These are phyloP conservation scores for Caenorhabditis becei DNA, from an alignment of 2,888 invertebrate genomes.

Conservation along the genomic window DNA sequence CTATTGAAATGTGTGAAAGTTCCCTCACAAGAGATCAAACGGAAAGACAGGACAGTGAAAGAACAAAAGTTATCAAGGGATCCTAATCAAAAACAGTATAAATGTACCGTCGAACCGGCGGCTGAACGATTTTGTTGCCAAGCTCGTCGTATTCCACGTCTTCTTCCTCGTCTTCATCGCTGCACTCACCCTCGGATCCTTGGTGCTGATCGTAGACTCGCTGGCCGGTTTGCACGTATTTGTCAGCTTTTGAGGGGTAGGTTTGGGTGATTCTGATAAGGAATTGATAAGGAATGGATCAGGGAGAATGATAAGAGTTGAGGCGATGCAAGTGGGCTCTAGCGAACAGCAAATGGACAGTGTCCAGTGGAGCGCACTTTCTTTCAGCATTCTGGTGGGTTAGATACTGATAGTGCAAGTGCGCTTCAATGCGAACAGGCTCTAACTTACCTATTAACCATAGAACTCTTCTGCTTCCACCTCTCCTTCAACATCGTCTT, in stretches of 20 bases:
- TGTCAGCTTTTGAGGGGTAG: constrained; percentile 73
- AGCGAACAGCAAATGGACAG: too few relatives aligned
- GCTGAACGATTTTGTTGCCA: constrained; percentile 61
- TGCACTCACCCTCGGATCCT: constrained; percentile 57
- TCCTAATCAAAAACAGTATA: constrained; percentile 73
- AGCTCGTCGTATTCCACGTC: constrained; percentile 64
- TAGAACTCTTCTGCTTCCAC: constrained; percentile 69
- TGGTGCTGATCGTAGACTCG: constrained; percentile 72
- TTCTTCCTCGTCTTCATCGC: constrained; percentile 66
- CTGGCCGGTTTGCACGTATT: constrained; percentile 74
- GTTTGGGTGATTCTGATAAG: constrained; percentile 71
- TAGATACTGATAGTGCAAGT: background rate
- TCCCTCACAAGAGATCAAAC: constrained; percentile 27
- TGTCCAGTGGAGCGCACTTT: too few relatives aligned
- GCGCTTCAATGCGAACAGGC: too few relatives aligned
- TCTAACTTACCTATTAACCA: constrained; percentile 68
- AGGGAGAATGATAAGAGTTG: too few relatives aligned
- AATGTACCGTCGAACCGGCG: constrained; percentile 67
- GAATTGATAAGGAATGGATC: background rate
- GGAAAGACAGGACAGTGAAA: constrained; percentile 10
- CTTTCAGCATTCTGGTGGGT: too few relatives aligned
- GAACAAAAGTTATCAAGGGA: constrained; percentile 6
- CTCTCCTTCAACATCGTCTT: constrained; percentile 71
- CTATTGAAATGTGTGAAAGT: background rate
- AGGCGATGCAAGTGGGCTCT: too few relatives aligned